Conservation (phyloP, 1,140 invertebrate species). For the Zaprionus capensis region DNA sequence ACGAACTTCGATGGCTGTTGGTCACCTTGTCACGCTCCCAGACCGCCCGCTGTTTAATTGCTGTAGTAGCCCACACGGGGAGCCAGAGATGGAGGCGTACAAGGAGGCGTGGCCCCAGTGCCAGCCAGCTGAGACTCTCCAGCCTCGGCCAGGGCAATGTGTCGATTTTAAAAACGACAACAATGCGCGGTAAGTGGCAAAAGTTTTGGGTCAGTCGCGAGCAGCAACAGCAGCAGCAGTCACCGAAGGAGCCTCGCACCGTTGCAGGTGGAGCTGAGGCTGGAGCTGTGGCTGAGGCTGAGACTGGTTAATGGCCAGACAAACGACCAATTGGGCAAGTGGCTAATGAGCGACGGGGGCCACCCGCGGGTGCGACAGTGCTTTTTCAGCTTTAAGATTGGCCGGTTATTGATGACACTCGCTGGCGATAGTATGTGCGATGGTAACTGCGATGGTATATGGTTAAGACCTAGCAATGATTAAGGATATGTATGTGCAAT, state of each 20-base stretch:
- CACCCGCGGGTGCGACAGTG: background rate
- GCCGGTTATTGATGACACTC: background rate
- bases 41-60: constrained; percentile 75
- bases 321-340: constrained; percentile 68
- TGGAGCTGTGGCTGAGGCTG: constrained; percentile 48
- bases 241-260: background rate
- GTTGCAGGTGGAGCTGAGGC: background rate
- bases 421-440: background rate
- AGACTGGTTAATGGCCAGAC: constrained; percentile 73
- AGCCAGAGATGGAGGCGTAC: background rate
- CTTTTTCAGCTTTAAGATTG: background rate
- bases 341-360: constrained; percentile 68
- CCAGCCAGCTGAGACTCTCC: background rate
- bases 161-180: constrained; percentile 67
- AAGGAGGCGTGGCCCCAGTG: background rate
- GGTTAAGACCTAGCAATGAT: no score
- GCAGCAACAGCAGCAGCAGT: background rate
- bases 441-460: background rate
- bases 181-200: constrained; percentile 72
- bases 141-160: constrained; percentile 1
- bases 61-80: constrained; percentile 39
- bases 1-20: constrained; percentile 77
- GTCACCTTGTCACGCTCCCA: constrained; percentile 65
- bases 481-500: background rate
- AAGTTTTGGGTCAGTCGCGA: constrained; percentile 58